Conservation (phyloP, 35 echinoderm and acorn worm genomes). For the Hemicentrotus pulcherrimus region DNA sequence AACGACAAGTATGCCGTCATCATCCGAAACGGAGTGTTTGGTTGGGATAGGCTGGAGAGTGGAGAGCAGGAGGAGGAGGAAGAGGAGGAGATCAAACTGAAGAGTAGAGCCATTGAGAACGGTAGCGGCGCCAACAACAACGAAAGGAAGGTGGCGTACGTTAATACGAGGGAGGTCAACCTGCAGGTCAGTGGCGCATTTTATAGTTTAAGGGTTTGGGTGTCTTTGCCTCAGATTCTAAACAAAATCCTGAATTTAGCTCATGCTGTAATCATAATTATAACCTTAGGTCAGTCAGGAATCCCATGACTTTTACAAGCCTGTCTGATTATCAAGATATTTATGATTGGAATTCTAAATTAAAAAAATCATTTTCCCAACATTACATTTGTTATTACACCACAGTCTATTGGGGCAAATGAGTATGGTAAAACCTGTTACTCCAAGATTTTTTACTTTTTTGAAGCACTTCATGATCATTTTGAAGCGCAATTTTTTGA, state of each 20-base stretch:
- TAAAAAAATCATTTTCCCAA: not conserved
- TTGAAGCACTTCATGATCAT: too few species aligned
- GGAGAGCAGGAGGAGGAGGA: constrained; percentile 44
- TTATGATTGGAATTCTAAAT: not conserved
- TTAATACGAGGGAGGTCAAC: not conserved
- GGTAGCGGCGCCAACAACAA: constrained; percentile 33
- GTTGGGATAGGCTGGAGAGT: constrained; percentile 89
- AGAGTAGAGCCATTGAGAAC: not conserved
- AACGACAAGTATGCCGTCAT: constrained; percentile 76
- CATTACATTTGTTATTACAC: not conserved
- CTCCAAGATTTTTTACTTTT: too few species aligned
- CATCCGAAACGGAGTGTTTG: constrained; percentile 77
- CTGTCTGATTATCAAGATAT: too few species aligned
- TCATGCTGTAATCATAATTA: too few species aligned
- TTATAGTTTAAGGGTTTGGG: not conserved
- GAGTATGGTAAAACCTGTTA: too few species aligned
- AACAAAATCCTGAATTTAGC: too few species aligned
- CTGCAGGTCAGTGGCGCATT: not conserved
- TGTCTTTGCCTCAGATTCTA: too few species aligned
- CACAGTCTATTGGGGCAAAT: too few species aligned
- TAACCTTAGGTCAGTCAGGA: too few species aligned
- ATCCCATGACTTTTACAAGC: too few species aligned
- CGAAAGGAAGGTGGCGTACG: constrained; percentile 27
- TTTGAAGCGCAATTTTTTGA: too few species aligned
- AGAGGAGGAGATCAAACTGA: constrained; percentile 37